phyloP scores from a whole-genome alignment of 2,888 invertebrate genomes.

The Limnephilus lunatus region DNA sequence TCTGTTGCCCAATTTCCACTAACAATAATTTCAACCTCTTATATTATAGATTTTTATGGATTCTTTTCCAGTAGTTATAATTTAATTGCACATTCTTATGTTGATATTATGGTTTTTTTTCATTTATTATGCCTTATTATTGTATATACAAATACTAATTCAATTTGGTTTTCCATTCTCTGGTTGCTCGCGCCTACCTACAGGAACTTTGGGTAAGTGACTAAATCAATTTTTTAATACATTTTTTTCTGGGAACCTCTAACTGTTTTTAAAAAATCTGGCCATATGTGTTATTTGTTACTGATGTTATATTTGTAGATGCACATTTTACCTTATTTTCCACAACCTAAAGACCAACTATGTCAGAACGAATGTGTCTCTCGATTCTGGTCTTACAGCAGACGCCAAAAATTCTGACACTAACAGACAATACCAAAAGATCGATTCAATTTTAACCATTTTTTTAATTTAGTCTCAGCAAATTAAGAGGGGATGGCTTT shows the following conservation, averaged over 20 bases:
- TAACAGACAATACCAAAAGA: too few species aligned
- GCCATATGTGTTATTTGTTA: not conserved
- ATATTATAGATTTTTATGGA: not conserved
- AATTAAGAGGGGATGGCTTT: too few species aligned
- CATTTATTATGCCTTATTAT: not conserved
- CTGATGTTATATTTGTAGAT: too few species aligned
- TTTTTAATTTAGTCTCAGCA: too few species aligned
- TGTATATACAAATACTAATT: conserved; percentile 5
- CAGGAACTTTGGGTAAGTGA: conserved; percentile 64
- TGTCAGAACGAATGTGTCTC: too few species aligned
- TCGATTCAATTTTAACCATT: too few species aligned
- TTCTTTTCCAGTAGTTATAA: not conserved
- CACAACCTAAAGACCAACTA: too few species aligned
- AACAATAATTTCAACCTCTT: not conserved
- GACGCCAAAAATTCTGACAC: too few species aligned
- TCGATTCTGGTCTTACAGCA: too few species aligned
- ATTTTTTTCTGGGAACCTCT: not conserved
- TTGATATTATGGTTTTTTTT: not conserved
- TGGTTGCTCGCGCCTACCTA: conserved; percentile 53
- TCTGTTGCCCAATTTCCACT: not conserved
- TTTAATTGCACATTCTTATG: not conserved
- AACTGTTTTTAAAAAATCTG: not conserved
- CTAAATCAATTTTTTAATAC: not conserved
- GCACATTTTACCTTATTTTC: too few species aligned
- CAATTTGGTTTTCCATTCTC: conserved; percentile 50